Evolutionary conservation across 2,888 invertebrate genomes (phyloP), one percentile per base, ranked within the genome.

Genomic region (Bruchidius siliquastri): DNA sequence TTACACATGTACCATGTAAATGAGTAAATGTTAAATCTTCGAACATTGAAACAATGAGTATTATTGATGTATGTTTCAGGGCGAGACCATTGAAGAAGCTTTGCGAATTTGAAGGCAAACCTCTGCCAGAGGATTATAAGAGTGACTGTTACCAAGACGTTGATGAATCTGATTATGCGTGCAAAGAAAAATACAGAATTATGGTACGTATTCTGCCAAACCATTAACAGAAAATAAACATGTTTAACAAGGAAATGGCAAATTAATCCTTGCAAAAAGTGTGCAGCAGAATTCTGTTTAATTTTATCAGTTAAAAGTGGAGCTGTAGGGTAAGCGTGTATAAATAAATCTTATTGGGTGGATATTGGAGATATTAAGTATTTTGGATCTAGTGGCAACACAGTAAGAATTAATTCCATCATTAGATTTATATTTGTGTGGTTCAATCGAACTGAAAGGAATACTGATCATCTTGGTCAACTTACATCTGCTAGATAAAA

Each of bases 91-190:
- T 94, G 74, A 90, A 90, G 75, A 92, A 91, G 83, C 87, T 94
- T 3, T 94, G 94, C 82, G 93, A 94, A 85, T 92, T 90, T 81
- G 92, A 92, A 83, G 93, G 93, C 10, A 89, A 89, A 75, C 88
- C 89, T 69, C 85, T 93, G 75, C 94, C 94, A 0, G 89, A 90
- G 77, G 91, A 92, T 81, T 93, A 93, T 86, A 92, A 92, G 84
- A 92, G 92, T 71, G 94, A 94, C 82, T 94, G 94, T 82, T 94
- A 93, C 86, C 91, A 93, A 84, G 93, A 94, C 84, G 91, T 94
- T 21, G 94, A 94, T 84, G 94, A 94, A 86, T 90, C 92, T 22
- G 92, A 92, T 78, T 94, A 91, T 84, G 94, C 94, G 2, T 94
- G 94, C 87, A 93, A 93, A 85, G 94, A 94, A 84, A 94, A 94